Evolutionary conservation across 2,113 vertebrate genomes (phyloP), one percentile per base, ranked within the genome.

Genomic region (Eretmochelys imbricata): DNA sequence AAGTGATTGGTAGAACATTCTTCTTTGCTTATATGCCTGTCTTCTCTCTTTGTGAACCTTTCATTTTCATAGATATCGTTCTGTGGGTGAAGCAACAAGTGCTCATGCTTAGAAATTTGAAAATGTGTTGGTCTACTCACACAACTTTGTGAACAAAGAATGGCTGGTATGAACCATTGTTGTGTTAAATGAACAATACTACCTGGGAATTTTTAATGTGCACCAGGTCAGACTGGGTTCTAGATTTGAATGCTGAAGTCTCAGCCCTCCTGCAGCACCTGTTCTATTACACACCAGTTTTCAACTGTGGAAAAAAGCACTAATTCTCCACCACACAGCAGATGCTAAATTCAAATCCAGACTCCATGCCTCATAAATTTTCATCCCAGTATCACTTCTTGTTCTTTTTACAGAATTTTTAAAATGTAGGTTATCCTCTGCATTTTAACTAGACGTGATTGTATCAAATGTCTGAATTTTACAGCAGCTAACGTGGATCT

Each of bases 371-470:
- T 97, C 96, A 97, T 97, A 95, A 97, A 97, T 65, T 65, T 94
- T 96, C 95, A 98, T 96, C 91, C 94, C 95, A 96, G 96, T 98
- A 96, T 97, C 97, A 57, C 95, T 97, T 72, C 94, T 98, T 98
- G 96, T 96, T 97, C 97, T 96, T 97, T 95, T 97, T 96, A 97
- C 96, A 96, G 97, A 90, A 85, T 95, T 98, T 98, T 95, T 90
- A 95, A 98, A 98, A 97, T 97, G 98, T 98, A 93, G 53, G 95
- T 89, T 95, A 98, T 84, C 97, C 98, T 98, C 98, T 98, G 98
- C 98, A 98, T 98, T 98, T 98, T 98, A 98, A 98, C 92, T 96
- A 98, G 97, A 84, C 14, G 5, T 22, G 69, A 98, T 97, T 93
- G 91, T 98, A 98, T 97, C 98, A 90, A 97, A 97, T 94, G 97